phyloP scores from a whole-genome alignment of 2,113 vertebrate species.

The Nibea albiflora region DNA sequence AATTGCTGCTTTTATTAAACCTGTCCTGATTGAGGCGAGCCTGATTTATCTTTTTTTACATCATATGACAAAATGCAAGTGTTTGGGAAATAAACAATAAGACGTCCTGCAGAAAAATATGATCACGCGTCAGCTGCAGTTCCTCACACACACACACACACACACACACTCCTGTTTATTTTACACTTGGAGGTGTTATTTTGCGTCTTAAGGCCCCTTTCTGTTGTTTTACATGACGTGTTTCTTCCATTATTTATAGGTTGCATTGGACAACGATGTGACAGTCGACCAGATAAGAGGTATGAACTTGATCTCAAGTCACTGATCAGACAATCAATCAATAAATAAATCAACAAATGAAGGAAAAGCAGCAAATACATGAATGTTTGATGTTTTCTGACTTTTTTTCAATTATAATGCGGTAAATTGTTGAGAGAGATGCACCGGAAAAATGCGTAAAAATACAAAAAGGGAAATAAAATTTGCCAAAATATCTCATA shows the following conservation, averaged over 20 bases:
- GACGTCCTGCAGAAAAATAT: not conserved
- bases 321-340: conserved; percentile 4
- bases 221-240: not conserved
- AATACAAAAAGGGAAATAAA: not conserved
- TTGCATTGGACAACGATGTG: not conserved
- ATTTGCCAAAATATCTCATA: not conserved
- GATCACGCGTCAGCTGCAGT: not conserved
- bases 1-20: conserved; percentile 91
- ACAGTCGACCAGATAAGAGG: not conserved
- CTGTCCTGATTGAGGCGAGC: conserved; percentile 87
- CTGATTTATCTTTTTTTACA: conserved; percentile 88
- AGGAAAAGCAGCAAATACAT: not conserved
- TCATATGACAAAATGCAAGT: conserved; percentile 40
- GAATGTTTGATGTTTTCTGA: not conserved
- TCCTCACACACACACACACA: no score
- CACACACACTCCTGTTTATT: not conserved
- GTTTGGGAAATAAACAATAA: not conserved
- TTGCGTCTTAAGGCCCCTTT: not conserved
- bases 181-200: not conserved
- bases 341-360: not conserved
- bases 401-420: not conserved
- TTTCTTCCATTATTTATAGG: not conserved
- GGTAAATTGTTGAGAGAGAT: not conserved
- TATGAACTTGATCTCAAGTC: not conserved
- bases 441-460: not conserved